Evolutionary conservation across 1,140 invertebrate genomes (phyloP).

Genomic region (Melitaea cinxia): DNA sequence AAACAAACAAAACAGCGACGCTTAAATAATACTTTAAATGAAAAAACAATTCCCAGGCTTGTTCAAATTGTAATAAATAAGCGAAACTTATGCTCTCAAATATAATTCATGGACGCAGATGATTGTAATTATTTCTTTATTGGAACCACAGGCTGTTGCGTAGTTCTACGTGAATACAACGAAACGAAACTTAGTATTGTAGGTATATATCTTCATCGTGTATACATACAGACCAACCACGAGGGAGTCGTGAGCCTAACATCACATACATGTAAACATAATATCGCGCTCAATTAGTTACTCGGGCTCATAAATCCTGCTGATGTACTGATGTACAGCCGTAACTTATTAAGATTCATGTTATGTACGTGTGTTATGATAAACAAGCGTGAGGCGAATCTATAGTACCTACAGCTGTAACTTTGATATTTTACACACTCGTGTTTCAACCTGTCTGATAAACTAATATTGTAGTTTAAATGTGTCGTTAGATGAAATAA

Average conservation of each 20-base stretch:
- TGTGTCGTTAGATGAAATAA: no score
- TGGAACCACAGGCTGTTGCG: not conserved
- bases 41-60: no score
- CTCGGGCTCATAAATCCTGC: not conserved
- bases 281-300: not conserved
- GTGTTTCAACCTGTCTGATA: no score
- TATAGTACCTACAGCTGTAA: not conserved
- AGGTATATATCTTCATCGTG: not conserved
- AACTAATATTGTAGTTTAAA: no score
- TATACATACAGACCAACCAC: not conserved
- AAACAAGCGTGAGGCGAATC: not conserved
- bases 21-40: no score
- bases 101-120: no score
- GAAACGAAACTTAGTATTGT: not conserved
- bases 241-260: not conserved
- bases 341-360: not conserved
- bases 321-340: not conserved
- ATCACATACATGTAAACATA: not conserved
- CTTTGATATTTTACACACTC: no score
- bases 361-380: constrained; percentile 2
- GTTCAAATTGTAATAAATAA: no score
- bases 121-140: not conserved
- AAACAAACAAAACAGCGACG: no score
- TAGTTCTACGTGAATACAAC: not conserved
- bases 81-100: no score